Base-by-base conservation (phyloP, 2,888 invertebrate species). In the Troides helena region DNA sequence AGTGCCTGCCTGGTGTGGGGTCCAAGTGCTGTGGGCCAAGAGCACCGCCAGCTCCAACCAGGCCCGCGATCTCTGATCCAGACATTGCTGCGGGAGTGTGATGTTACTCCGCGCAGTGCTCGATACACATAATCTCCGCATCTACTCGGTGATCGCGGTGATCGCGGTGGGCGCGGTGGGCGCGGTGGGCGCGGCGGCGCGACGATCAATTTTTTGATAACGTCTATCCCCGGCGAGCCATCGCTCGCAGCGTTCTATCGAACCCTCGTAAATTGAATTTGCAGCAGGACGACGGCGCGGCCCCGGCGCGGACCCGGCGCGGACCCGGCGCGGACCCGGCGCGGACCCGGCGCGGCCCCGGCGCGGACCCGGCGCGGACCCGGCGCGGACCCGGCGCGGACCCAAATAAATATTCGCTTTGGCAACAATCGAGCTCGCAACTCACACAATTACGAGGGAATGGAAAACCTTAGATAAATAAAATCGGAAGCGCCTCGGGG, bases 381-480 rank as follows among this genome's bases (percentile, higher is more conserved):
- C 69, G 70, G 8, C 39, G 39, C 67, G 53, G 65, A 81, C 85
- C 84, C 86, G 87, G 90, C 88, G 81, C 80, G 82, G 83, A 84
- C 87, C 87, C 89, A 85, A 90, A 92, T 91, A 91, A 92, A 92
- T 90, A 92, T 92, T 91, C 90, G 89, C 87, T 90, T 86, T 88
- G 87, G 89, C 87, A 85, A 91, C 90, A 88, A 89, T 89, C 86
- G 88, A 83, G 82, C 86, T 86, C 87, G 84, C 85, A 88, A 88
- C 89, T 89, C 88, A 88, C 89, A 88, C 90, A 90, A 90, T 90
- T 90, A 91, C 92, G 83, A 76, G 80, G 84, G 81, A 88, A 91
- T 90, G 89, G 90, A 92, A 91, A 91, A 90, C 90, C 87, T 89
- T 90, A 87, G 86, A 88, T 89, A 91, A 92, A 92, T 89, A 91